Evolutionary conservation across 2,888 invertebrate species (phyloP), one percentile per base, ranked within the genome.

Genomic region (Adelphocoris suturalis): DNA sequence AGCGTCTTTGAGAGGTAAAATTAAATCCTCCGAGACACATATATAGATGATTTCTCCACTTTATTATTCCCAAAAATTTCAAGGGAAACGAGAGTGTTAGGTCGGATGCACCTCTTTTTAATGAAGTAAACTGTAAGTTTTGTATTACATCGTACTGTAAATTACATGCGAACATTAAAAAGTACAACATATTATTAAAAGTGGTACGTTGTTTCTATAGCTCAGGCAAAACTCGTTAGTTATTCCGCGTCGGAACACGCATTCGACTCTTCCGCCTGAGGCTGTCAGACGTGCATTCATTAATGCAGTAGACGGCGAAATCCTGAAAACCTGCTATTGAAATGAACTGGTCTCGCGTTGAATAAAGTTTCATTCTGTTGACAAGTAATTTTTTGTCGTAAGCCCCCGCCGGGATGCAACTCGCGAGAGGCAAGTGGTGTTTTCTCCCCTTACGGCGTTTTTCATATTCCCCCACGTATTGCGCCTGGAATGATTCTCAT

Each of bases 261-360:
- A 57, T 57, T n/a, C n/a, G 57, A 37, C 37, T 37, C 37, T 37
- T 37, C 19, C n/a, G 57, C 57, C 57, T 16, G 5, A 57, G 57
- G 57, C 57, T 57, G 57, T n/a, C 57, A 2, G 57, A n/a, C n/a
- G 57, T n/a, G 57, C 57, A 57, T 16, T 57, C 57, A 57, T 57
- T 57, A 57, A 57, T 57, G 57, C 57, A n/a, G 57, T 57, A 57
- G 57, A 7, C 57, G 16, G 16, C n/a, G 16, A 1, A 57, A n/a
- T n/a, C 57, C 57, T 14, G 57, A 57, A 57, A 57, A 57, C 57
- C 57, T 57, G 57, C 57, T 57, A 57, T 57, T 57, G 57, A 57
- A 57, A 57, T 57, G 57, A 57, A n/a, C 19, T 57, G 57, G 57
- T 57, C 57, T 57, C 16, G n/a, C n/a, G 52, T 14, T n/a, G 57